These are phyloP conservation scores for Melierax canorus DNA, from an alignment of 2,113 vertebrate genomes.

Conservation along the genomic window DNA sequence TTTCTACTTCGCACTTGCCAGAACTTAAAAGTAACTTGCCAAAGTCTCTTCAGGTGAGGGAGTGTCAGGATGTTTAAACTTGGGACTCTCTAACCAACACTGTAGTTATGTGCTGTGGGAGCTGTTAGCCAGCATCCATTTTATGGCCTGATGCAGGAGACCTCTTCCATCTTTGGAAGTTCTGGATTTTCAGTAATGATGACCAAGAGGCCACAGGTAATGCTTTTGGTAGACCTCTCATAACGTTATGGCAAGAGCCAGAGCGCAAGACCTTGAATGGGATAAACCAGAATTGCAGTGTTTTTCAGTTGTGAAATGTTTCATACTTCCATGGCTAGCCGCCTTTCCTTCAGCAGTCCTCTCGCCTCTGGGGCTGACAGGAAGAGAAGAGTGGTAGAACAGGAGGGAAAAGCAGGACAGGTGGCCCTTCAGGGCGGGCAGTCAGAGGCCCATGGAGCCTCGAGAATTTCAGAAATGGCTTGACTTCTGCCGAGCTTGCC, in stretches of 20 bases:
- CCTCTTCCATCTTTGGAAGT: not conserved
- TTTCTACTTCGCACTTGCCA: not conserved
- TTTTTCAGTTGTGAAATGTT: not conserved
- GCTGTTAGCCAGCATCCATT: fast-evolving
- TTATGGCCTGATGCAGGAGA: not conserved
- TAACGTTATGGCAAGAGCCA: not conserved
- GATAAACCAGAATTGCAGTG: not conserved
- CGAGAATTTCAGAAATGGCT: not conserved
- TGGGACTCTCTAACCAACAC: not conserved
- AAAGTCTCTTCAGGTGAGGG: not conserved
- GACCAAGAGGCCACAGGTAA: not conserved
- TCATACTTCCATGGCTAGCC: not conserved
- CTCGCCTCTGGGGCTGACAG: not conserved
- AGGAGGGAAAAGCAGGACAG: not conserved
- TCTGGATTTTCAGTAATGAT: not conserved
- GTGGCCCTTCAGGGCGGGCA: not conserved
- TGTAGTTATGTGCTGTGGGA: not conserved
- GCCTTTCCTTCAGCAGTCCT: not conserved
- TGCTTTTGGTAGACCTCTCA: not conserved
- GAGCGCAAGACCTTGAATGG: not conserved
- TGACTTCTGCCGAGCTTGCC: not conserved
- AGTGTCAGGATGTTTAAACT: not conserved
- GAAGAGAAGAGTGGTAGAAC: not conserved
- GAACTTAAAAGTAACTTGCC: not conserved
- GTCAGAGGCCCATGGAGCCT: not conserved